Evolutionary conservation across 2,113 vertebrate genomes (phyloP), one percentile per base, ranked within the genome.

Genomic region (Etheostoma cragini): DNA sequence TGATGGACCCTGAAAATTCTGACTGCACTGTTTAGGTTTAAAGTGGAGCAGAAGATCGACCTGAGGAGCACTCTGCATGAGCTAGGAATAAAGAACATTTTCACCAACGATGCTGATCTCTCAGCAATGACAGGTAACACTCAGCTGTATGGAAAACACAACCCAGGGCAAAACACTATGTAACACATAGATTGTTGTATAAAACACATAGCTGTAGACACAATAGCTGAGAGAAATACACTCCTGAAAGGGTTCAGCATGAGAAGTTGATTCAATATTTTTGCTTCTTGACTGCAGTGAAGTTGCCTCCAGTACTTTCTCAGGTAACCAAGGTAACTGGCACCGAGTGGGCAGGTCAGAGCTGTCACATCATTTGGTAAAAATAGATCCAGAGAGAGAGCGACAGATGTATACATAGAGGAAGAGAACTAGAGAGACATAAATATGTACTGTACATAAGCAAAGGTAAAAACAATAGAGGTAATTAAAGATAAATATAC

Each of bases 31-130:
- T 72, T 22, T 74, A 99, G 98, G 92, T 99, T 99, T 89, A 97
- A 97, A 79, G 96, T 99, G 81, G 98, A 98, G 82, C 97, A 99
- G 90, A 97, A 95, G 90, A 94, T 98, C 68, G 97, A 99, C 92
- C 94, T 99, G 92, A 98, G 94, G 83, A 95, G 96, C 68, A 90
- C 91, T 56, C 94, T 99, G 91, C 96, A 96, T 93, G 92, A 95
- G 49, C 96, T 99, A 11, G 98, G 98, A 87, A 94, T 99, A 84
- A 96, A 93, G 57, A 96, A 96, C 89, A 93, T 99, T 85, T 99
- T 99, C 92, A 94, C 90, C 70, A 96, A 90, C 76, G 92, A 95
- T 54, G 98, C 98, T 71, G 97, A 99, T 92, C 96, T 99, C 84
- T 98, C 97, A 12, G 96, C 94, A 10, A 96, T 99, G 96, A 97